Evolutionary conservation across 2,888 invertebrate genomes (phyloP), one percentile per base, ranked within the genome.

Genomic region (Epinotia demarniana): DNA sequence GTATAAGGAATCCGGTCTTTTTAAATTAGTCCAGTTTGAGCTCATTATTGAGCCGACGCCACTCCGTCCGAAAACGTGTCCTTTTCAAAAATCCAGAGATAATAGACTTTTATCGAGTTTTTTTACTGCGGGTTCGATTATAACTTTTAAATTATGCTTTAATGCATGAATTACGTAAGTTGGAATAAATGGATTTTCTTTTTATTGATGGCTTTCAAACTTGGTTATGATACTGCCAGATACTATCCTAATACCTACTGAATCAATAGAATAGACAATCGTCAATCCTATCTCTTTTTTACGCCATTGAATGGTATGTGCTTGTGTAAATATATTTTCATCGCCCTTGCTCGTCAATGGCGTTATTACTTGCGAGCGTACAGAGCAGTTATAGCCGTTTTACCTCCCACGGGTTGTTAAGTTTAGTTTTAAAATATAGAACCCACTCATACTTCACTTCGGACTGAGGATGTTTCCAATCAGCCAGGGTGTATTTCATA

Each of bases 61-160:
- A 77, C 79, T 84, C 81, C 85, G 86, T 78, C 82, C 85, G 79
- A 81, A 87, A 86, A 89, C 91, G 89, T 89, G 91, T 91, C 91
- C 86, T 90, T 87, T 84, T 79, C 80, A 78, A 85, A 87, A 85
- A 85, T 84, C 83, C 70, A 77, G 84, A 86, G 85, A 88, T 87
- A 88, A 89, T 88, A 84, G 83, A 85, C 76, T 83, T 84, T 85
- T 84, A 81, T 79, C 78, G 74, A 79, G 76, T 80, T 81, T 82
- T 80, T 58, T 79, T 77, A 76, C 23, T 58, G 60, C 53, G 70
- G 61, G 73, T 78, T 78, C 78, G 78, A 78, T 79, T 77, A 79
- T 79, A 78, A 76, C 62, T 57, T 70, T 77, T 55, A 49, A 77
- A 77, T 76, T 78, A 67, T 77, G 23, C 66, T 74, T 71, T 67